phyloP scores from a whole-genome alignment of 2,797 vertebrate genomes.

The Iguana delicatissima region DNA sequence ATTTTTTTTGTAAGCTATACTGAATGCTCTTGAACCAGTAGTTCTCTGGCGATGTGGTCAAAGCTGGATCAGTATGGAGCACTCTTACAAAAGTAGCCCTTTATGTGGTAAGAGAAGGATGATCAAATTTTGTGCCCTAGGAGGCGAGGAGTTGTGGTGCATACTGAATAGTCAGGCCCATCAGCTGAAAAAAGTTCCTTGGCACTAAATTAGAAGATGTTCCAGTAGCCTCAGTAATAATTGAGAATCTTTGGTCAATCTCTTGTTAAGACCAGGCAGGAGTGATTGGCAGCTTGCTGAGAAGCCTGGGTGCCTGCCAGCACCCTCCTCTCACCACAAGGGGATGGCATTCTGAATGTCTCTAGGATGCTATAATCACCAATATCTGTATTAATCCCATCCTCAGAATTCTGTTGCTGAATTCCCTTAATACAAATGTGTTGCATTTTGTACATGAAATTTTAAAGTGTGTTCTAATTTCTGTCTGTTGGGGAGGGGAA shows the following conservation, averaged over 20 bases:
- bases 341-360: background rate
- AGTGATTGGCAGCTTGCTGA: too few species aligned
- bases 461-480: background rate
- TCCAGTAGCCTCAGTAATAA: background rate
- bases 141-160: background rate
- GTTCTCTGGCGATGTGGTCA: background rate
- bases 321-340: background rate
- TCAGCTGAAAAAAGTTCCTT: background rate
- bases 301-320: background rate
- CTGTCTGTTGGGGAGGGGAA: background rate
- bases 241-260: background rate
- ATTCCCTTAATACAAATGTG: background rate
- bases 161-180: background rate
- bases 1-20: background rate
- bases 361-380: background rate
- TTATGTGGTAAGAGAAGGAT: background rate
- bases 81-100: background rate
- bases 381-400: background rate
- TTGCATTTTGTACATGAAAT: background rate
- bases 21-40: background rate
- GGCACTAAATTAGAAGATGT: background rate
- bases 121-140: background rate
- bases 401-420: background rate
- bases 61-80: background rate
- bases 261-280: background rate